phyloP scores from a whole-genome alignment of 2,888 invertebrate species.

The Anoncus sp. region DNA sequence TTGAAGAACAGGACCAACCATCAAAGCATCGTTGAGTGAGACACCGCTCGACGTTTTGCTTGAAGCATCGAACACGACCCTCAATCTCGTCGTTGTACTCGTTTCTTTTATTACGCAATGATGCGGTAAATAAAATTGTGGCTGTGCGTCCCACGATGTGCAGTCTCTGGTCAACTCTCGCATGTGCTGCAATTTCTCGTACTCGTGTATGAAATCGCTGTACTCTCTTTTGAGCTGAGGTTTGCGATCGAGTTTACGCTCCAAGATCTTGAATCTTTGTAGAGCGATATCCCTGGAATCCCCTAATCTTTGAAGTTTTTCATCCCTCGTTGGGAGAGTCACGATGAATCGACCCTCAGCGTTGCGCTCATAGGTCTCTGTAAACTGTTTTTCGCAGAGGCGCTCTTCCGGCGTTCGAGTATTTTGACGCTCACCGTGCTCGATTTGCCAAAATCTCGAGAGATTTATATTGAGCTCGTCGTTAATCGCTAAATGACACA shows the following conservation, averaged over 20 bases:
- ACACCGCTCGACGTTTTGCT: conserved; percentile 32
- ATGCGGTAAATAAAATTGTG: neutral
- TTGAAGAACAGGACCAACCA: conserved; percentile 7
- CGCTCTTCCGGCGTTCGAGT: neutral
- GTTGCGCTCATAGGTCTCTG: conserved; percentile 5
- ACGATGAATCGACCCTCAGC: conserved; percentile 22
- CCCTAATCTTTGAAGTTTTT: conserved; percentile 5
- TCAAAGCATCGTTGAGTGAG: conserved; percentile 15
- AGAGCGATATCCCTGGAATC: conserved; percentile 17
- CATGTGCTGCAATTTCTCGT: conserved; percentile 31
- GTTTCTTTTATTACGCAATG: neutral
- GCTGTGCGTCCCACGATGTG: too few species aligned
- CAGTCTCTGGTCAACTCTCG: neutral
- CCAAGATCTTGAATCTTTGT: conserved; percentile 12
- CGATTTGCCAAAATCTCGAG: conserved; percentile 46
- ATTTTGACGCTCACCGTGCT: conserved; percentile 35
- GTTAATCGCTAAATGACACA: conserved; percentile 4
- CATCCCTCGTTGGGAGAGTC: conserved; percentile 6
- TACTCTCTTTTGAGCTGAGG: conserved; percentile 32
- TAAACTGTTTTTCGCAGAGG: conserved; percentile 39
- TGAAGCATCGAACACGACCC: conserved; percentile 10
- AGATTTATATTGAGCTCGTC: neutral
- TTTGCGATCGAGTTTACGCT: neutral
- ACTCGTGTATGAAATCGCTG: conserved; percentile 36
- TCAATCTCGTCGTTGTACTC: neutral